These are phyloP conservation scores for Rugalucina vietnamica DNA, from an alignment of 2,888 invertebrate species.

Conservation along the genomic window DNA sequence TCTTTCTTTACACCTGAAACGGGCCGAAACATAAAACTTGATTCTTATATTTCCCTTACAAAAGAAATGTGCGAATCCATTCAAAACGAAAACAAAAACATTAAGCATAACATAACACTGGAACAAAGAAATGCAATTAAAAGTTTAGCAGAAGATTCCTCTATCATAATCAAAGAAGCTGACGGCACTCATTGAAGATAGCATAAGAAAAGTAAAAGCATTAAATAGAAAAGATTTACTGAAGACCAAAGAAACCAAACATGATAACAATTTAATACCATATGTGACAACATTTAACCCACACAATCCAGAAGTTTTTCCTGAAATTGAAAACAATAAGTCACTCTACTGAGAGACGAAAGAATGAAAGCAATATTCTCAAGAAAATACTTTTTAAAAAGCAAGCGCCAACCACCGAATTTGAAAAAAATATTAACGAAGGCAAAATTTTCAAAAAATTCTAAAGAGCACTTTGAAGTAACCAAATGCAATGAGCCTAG, in stretches of 20 bases:
- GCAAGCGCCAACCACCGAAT: not conserved
- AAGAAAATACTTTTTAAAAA: not conserved
- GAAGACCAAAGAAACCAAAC: not conserved
- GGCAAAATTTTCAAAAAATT: not conserved
- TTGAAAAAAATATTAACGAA: not conserved
- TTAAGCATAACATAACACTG: no score
- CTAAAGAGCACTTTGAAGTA: not conserved
- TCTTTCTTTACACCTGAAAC: no score
- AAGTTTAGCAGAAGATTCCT: no score
- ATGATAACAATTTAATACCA: not conserved
- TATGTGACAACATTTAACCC: not conserved
- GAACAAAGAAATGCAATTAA: no score
- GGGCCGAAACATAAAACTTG: no score
- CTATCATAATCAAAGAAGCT: no score
- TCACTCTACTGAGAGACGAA: not conserved
- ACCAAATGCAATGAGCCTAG: not conserved
- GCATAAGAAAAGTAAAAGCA: not conserved
- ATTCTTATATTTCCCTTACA: no score
- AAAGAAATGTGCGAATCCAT: no score
- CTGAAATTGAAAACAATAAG: not conserved
- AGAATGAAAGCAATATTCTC: not conserved
- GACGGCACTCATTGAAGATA: not conserved
- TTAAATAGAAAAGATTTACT: not conserved
- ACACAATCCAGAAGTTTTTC: not conserved
- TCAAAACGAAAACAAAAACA: no score